These are phyloP conservation scores for Seira sanloemensis DNA, from an alignment of 2,888 invertebrate species.

Conservation along the genomic window DNA sequence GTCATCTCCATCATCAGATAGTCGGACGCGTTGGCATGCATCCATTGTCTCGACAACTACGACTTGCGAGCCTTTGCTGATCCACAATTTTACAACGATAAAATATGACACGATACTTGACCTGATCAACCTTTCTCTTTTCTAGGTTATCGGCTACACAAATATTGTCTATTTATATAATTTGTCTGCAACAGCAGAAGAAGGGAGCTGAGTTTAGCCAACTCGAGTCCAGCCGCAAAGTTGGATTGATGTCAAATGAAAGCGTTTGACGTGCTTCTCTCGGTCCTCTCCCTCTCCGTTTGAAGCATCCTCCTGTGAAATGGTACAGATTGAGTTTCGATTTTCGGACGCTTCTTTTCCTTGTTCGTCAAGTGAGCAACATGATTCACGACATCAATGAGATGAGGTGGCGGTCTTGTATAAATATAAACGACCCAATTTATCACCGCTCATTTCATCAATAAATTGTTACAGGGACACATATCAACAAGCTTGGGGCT, in stretches of 20 bases:
- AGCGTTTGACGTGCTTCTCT: neutral
- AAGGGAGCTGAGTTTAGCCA: neutral
- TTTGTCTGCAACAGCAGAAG: neutral
- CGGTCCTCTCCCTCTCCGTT: neutral
- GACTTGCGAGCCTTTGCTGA: neutral
- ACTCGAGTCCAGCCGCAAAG: neutral
- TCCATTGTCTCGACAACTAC: neutral
- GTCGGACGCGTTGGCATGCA: neutral
- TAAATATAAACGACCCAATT: conserved; percentile 54
- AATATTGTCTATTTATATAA: neutral
- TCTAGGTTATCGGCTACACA: neutral
- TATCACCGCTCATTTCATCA: conserved; percentile 31
- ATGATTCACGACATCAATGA: neutral
- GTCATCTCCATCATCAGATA: neutral
- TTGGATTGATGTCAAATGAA: neutral
- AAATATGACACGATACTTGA: neutral
- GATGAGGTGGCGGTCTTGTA: conserved; percentile 21
- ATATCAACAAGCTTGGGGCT: no score
- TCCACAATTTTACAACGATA: neutral
- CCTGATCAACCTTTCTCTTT: conserved; percentile 4
- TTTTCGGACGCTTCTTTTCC: conserved; percentile 17
- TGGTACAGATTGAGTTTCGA: conserved; percentile 25
- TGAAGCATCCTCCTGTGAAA: conserved; percentile 42
- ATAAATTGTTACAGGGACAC: neutral
- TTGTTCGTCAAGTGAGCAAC: neutral